A percentile compares a stretch with the other conserved stretches of the same genome.
Conservation (phyloP, 2,797 vertebrate species). For the Semaprochilodus insignis region DNA sequence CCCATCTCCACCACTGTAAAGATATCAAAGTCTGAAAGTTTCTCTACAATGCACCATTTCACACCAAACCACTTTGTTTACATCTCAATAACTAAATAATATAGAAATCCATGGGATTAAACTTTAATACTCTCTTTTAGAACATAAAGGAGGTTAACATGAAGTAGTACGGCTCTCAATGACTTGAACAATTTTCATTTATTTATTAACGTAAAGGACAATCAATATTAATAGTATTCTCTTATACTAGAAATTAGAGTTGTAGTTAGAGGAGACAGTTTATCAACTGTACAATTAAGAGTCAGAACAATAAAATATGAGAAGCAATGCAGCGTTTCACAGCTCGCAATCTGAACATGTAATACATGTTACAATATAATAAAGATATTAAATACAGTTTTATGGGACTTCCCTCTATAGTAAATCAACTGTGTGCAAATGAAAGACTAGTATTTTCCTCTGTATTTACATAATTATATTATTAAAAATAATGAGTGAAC, state of each 20-base stretch:
- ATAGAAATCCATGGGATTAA: too few relatives aligned
- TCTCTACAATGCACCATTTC: too few relatives aligned
- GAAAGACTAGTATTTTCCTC: neutral
- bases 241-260: neutral
- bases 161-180: too few relatives aligned
- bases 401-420: neutral
- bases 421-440: neutral
- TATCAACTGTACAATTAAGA: neutral
- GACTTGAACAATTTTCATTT: too few relatives aligned
- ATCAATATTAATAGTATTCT: neutral
- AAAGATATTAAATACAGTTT: neutral
- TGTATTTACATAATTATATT: constrained; percentile 22
- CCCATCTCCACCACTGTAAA: too few relatives aligned
- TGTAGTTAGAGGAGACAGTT: neutral
- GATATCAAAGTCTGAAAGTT: too few relatives aligned
- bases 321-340: neutral
- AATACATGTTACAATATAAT: neutral
- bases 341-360: neutral
- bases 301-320: neutral
- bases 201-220: too few relatives aligned
- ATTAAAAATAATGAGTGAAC: neutral
- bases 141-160: too few relatives aligned
- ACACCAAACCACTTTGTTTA: too few relatives aligned
- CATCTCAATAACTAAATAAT: too few relatives aligned
- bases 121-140: too few relatives aligned